Conservation (phyloP, 2,797 vertebrate species). For the Erithacus rubecula region DNA sequence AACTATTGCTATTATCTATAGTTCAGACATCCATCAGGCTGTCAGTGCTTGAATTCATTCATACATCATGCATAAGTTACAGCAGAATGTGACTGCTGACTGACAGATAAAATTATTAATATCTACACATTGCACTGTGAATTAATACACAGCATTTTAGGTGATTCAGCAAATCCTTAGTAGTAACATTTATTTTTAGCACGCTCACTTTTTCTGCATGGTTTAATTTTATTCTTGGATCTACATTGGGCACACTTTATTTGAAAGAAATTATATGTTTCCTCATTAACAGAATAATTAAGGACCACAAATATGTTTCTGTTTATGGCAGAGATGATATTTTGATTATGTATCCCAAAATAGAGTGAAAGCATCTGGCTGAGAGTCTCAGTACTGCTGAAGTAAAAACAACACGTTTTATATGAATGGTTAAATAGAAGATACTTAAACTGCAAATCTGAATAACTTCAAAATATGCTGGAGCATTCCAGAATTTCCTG, state of each 20-base stretch:
- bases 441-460: neutral
- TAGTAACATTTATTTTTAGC: neutral
- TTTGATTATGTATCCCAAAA: constrained; percentile 17
- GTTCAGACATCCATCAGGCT: neutral
- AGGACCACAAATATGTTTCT: neutral
- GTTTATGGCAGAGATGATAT: neutral
- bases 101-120: neutral
- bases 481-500: neutral
- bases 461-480: neutral
- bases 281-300: constrained; percentile 6
- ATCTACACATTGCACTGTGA: neutral
- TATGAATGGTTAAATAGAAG: neutral
- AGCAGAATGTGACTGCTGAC: neutral
- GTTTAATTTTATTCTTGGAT: neutral
- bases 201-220: neutral
- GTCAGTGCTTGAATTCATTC: neutral
- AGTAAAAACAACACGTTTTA: neutral
- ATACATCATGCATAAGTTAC: neutral
- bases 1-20: neutral
- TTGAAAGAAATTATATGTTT: constrained; percentile 7
- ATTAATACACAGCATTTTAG: neutral
- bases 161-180: neutral
- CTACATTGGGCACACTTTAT: neutral
- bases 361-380: neutral
- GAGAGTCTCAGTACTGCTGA: neutral